Percentiles rank a stretch among this genome's conserved stretches.
Evolutionary conservation across 1,140 invertebrate species (phyloP).

Genomic region (Paracyclopina nana): DNA sequence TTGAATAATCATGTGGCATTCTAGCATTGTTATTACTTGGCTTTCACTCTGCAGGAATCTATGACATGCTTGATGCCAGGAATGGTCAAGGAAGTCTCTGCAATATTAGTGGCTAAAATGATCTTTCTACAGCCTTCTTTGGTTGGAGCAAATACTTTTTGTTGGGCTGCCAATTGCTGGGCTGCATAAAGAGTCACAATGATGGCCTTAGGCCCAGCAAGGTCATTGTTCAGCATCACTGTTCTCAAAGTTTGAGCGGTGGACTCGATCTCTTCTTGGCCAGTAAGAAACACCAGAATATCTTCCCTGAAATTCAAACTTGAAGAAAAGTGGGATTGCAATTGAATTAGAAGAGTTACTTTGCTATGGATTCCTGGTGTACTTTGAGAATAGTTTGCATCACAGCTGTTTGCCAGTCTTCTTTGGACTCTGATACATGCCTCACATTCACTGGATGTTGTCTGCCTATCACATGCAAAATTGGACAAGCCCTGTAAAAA

Average conservation of each 20-base stretch:
- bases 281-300: constrained; percentile 91
- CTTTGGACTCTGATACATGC: neutral
- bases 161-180: constrained; percentile 43
- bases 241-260: constrained; percentile 51
- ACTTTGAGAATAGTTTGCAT: constrained; percentile 78
- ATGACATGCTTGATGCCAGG: constrained; percentile 79
- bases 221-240: constrained; percentile 36
- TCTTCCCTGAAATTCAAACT: constrained; percentile 40
- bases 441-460: constrained; percentile 50
- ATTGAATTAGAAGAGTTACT: neutral
- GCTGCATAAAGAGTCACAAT: constrained; percentile 66
- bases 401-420: constrained; percentile 25
- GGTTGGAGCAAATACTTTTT: constrained; percentile 52
- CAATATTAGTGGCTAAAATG: constrained; percentile 90
- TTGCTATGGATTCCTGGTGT: constrained; percentile 50
- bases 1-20: neutral
- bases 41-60: constrained; percentile 84
- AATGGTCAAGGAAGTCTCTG: constrained; percentile 92
- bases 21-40: constrained; percentile 32
- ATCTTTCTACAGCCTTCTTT: constrained; percentile 60
- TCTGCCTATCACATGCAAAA: constrained; percentile 71
- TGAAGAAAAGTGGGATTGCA: constrained; percentile 18
- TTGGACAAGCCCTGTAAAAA: constrained; percentile 55
- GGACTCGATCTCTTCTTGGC: constrained; percentile 93
- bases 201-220: constrained; percentile 34